Evolutionary conservation across 2,113 vertebrate genomes (phyloP).

Genomic region (Nycticorax nycticorax): DNA sequence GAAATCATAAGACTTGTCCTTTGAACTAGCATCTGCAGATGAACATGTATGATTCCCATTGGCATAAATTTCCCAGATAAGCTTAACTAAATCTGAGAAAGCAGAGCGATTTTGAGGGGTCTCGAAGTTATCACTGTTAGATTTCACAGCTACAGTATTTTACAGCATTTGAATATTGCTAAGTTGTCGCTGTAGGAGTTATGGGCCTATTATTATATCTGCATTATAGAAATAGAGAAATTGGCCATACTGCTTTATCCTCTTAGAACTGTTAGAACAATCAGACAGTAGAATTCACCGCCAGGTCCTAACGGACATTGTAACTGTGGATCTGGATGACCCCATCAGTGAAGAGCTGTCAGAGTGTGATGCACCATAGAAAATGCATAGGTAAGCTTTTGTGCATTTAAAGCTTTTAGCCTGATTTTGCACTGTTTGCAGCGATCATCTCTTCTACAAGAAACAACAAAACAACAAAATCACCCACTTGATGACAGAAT

Average conservation of each 20-base stretch:
- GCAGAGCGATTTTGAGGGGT: neutral
- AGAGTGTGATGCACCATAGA: neutral
- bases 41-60: neutral
- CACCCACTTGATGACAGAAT: slow-evolving; percentile 6
- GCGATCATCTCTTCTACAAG: neutral
- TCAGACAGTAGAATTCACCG: neutral
- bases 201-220: neutral
- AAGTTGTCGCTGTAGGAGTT: neutral
- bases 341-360: neutral
- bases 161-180: neutral
- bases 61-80: neutral
- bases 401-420: slow-evolving; percentile 25
- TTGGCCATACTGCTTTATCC: neutral
- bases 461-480: slow-evolving; percentile 28
- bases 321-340: neutral
- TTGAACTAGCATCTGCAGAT: neutral
- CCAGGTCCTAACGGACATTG: neutral
- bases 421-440: neutral
- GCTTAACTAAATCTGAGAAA: neutral
- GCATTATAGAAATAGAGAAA: neutral
- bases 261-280: neutral
- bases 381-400: neutral
- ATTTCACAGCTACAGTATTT: neutral
- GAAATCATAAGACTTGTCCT: neutral
- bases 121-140: neutral